Conservation (phyloP, 2,113 vertebrate genomes). For the Hypanus sabinus region DNA sequence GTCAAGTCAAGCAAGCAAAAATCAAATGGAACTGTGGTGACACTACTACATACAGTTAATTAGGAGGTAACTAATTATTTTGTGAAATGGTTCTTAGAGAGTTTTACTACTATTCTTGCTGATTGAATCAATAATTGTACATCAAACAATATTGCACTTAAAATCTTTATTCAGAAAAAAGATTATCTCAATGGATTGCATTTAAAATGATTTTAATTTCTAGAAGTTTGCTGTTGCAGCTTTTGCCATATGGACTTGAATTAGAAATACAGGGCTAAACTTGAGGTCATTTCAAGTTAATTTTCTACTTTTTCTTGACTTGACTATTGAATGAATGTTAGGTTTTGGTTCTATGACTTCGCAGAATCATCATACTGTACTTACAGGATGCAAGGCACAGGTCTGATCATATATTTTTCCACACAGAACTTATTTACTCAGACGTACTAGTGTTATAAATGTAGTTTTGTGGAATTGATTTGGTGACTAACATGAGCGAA, state of each 20-base stretch:
- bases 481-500: constrained; percentile 25
- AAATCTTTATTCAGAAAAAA: constrained; percentile 4
- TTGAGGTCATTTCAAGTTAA: constrained; percentile 23
- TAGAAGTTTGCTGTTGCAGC: not conserved
- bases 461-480: constrained; percentile 37
- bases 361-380: not conserved
- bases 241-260: constrained; percentile 24
- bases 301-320: constrained; percentile 20
- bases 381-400: constrained; percentile 30
- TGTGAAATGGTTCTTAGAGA: not conserved
- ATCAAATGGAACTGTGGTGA: not conserved
- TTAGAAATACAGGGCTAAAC: constrained; percentile 30
- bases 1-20: constrained; percentile 26
- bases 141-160: constrained; percentile 27
- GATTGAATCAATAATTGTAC: constrained; percentile 18
- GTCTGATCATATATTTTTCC: constrained; percentile 34
- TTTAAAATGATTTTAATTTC: not conserved
- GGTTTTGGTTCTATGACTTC: constrained; percentile 15
- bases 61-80: not conserved
- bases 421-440: constrained; percentile 27
- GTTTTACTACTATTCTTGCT: not conserved
- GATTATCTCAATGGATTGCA: not conserved
- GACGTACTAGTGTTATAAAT: constrained; percentile 31
- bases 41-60: constrained; percentile 4
- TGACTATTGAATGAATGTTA: constrained; percentile 32